These are phyloP conservation scores for Andrena dorsata DNA, from an alignment of 2,888 invertebrate species.

Conservation along the genomic window DNA sequence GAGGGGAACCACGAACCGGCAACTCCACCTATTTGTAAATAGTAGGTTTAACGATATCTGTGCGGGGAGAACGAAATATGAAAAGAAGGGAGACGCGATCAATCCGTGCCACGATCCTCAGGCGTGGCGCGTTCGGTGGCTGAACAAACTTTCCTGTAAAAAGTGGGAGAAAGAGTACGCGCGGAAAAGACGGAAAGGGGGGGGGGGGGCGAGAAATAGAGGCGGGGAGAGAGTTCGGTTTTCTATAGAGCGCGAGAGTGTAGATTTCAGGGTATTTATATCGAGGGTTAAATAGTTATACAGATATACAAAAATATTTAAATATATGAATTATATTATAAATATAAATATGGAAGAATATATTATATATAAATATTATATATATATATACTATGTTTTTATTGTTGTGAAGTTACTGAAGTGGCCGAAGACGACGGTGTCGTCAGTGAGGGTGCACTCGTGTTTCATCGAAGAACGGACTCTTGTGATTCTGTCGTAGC, in stretches of 20 bases:
- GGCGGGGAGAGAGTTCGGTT: slow-evolving; percentile 43
- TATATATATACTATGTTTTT: slow-evolving; percentile 73
- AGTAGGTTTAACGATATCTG: slow-evolving; percentile 61
- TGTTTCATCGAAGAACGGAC: slow-evolving; percentile 54
- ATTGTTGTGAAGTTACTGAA: slow-evolving; percentile 72
- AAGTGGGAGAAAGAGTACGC: slow-evolving; percentile 1
- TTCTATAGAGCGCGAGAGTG: slow-evolving; percentile 63
- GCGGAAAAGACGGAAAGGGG: too few species aligned
- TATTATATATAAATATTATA: slow-evolving; percentile 53
- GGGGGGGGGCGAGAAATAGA: neutral
- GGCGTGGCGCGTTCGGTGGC: slow-evolving; percentile 37
- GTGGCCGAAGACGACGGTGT: slow-evolving; percentile 32
- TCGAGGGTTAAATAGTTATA: slow-evolving; percentile 77
- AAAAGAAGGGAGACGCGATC: slow-evolving; percentile 14
- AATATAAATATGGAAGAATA: slow-evolving; percentile 55
- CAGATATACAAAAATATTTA: slow-evolving; percentile 70
- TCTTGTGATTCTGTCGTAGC: slow-evolving; percentile 46
- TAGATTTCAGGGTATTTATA: slow-evolving; percentile 78
- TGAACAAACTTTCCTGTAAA: slow-evolving; percentile 64
- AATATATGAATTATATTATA: slow-evolving; percentile 72
- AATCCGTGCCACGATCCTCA: slow-evolving; percentile 12
- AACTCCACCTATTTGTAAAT: slow-evolving; percentile 64
- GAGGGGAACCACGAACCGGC: neutral
- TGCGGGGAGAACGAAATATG: neutral
- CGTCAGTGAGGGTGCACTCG: slow-evolving; percentile 40